Evolutionary conservation across 1,140 invertebrate species (phyloP).

Genomic region (Mycetomoellerius zeteki): DNA sequence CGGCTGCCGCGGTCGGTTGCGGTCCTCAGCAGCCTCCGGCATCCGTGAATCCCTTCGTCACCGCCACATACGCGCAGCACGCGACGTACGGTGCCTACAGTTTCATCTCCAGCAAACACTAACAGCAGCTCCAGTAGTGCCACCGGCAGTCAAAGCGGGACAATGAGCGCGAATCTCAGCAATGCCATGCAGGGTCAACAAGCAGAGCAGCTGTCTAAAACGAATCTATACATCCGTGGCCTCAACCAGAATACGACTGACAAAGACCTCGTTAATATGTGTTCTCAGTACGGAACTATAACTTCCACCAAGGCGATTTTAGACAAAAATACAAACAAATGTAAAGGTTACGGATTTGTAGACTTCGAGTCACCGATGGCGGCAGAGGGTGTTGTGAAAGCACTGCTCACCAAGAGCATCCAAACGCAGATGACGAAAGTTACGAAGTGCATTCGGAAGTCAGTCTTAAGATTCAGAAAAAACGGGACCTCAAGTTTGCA

Average conservation of each 20-base stretch:
- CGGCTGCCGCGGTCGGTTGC: conserved; percentile 76
- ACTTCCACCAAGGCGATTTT: conserved; percentile 99
- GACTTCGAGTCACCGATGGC: conserved; percentile 98
- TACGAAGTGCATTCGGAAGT: conserved; percentile 65
- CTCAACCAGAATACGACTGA: conserved; percentile 98
- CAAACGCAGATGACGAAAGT: conserved; percentile 99
- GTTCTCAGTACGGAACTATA: conserved; percentile 98
- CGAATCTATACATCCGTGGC: conserved; percentile 99
- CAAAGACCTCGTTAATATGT: conserved; percentile 98
- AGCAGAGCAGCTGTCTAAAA: conserved; percentile 96
- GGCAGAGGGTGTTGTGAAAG: conserved; percentile 98
- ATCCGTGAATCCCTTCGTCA: conserved; percentile 84
- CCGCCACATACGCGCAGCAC: conserved; percentile 85
- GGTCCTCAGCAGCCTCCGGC: conserved; percentile 84
- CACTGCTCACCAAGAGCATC: conserved; percentile 97
- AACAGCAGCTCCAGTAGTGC: conserved; percentile 94
- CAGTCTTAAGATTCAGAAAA: conserved; percentile 62
- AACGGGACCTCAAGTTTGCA: conserved; percentile 86
- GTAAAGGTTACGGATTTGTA: conserved; percentile 99
- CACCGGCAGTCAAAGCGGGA: conserved; percentile 93
- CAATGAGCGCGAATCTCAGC: conserved; percentile 92
- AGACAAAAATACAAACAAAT: conserved; percentile 99
- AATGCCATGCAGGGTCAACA: conserved; percentile 89
- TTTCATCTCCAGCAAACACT: conserved; percentile 94
- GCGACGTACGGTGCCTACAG: conserved; percentile 91